Evolutionary conservation across 2,113 vertebrate genomes (phyloP), one percentile per base, ranked within the genome.

Genomic region (Amphiprion ocellaris): DNA sequence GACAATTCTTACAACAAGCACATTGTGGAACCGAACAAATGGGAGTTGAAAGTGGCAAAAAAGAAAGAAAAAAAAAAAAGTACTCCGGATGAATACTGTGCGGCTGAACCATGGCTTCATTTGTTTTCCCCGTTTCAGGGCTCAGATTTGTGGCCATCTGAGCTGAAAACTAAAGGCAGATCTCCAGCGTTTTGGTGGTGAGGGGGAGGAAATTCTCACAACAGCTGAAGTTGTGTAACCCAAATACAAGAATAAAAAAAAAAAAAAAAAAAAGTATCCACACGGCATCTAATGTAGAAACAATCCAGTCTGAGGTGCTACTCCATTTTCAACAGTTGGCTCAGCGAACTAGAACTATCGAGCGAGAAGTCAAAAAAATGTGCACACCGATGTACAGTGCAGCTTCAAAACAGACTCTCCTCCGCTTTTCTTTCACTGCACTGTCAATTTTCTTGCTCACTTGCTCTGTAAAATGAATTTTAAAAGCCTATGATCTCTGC

Each of bases 191-290:
- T 79, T 81, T 79, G 73, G 60, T 81, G 8, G 6, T 37, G 85
- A 81, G 88, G 74, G 79, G 89, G 87, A 54, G 81, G 77, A 83
- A 72, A 77, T 69, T 83, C 62, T 85, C 73, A 74, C 78, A 61
- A 87, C 79, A 88, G 83, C 59, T 87, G 67, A 83, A 77, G 63
- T 81, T 79, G 61, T 63, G 44, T 54, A 63, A 77, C 44, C 17
- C 56, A 41, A 63, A 17, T 14, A 44, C 12, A 69, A 21, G 21
- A 21, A 21, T 21, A 21, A 21, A 1, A 21, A 21, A 21, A 21
- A 21, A n/a, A n/a, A 26, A 41, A 41, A 55, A 55, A 41, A 23
- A 37, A 61, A 26, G 52, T 3, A 67, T 60, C 39, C 47, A 53
- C 47, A 53, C 30, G 30, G 2, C 39, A 62, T 78, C 47, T 52